phyloP scores from a whole-genome alignment of 2,888 invertebrate species.

The Microctonus brassicae region DNA sequence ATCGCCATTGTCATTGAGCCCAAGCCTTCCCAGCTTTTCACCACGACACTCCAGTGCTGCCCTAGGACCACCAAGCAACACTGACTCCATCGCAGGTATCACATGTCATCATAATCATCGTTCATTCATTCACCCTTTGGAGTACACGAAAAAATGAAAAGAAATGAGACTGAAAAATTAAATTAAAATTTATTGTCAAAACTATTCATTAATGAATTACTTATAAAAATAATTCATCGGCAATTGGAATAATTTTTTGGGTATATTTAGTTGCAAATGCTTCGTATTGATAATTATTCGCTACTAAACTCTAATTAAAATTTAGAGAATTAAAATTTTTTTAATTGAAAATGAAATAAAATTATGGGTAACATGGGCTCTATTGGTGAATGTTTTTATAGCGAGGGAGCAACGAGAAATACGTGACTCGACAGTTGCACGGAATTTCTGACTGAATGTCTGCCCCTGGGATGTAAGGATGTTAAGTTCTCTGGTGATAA shows the following conservation, averaged over 20 bases:
- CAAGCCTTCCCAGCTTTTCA: conserved; percentile 74
- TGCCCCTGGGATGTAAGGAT: conserved; percentile 26
- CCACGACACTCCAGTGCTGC: conserved; percentile 68
- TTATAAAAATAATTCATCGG: conserved; percentile 15
- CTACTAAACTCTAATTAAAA: conserved; percentile 13
- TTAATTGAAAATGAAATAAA: not conserved
- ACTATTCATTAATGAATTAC: not conserved
- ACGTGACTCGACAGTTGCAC: conserved; percentile 20
- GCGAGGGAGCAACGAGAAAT: conserved; percentile 19
- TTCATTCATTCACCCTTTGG: conserved; percentile 4
- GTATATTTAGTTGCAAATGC: conserved; percentile 15
- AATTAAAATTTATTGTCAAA: not conserved
- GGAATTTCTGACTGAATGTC: conserved; percentile 24
- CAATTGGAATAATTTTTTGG: conserved; percentile 7
- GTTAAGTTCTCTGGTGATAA: not conserved
- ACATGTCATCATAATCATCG: conserved; percentile 38
- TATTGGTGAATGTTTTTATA: conserved; percentile 32
- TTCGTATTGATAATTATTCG: conserved; percentile 2
- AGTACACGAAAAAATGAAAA: conserved; percentile 25
- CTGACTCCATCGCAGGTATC: conserved; percentile 65
- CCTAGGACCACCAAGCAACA: conserved; percentile 65
- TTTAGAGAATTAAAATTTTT: not conserved
- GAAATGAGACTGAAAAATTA: not conserved
- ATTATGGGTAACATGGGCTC: conserved; percentile 20
- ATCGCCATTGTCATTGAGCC: conserved; percentile 74